phyloP scores from a whole-genome alignment of 2,888 invertebrate species.

The Gari tellinella region DNA sequence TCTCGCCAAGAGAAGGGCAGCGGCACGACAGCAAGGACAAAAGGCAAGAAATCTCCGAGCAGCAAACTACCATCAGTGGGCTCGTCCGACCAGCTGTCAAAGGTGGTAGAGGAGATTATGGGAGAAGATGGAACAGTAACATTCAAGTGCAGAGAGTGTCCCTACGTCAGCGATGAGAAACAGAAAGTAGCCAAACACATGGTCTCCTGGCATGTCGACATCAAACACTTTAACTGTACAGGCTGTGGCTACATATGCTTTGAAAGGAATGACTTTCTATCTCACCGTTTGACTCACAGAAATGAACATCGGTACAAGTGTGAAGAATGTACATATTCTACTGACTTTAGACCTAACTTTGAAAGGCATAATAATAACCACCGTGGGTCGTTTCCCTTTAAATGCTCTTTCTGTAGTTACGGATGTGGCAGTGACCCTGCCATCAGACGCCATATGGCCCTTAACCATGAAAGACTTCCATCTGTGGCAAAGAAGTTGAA shows the following conservation, averaged over 20 bases:
- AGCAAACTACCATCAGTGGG: slow-evolving; percentile 11
- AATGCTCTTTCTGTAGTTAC: slow-evolving; percentile 79
- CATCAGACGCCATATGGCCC: slow-evolving; percentile 77
- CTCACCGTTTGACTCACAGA: slow-evolving; percentile 87
- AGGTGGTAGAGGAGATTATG: slow-evolving; percentile 53
- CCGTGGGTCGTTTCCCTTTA: slow-evolving; percentile 62
- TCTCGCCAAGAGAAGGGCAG: neutral
- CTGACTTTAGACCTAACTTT: slow-evolving; percentile 95
- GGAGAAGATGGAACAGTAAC: slow-evolving; percentile 49
- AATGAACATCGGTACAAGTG: slow-evolving; percentile 88
- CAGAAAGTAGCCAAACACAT: slow-evolving; percentile 89
- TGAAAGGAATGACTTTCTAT: slow-evolving; percentile 88
- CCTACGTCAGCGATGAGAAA: slow-evolving; percentile 88
- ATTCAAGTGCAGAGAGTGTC: slow-evolving; percentile 89
- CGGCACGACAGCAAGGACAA: neutral
- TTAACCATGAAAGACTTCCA: slow-evolving; percentile 66
- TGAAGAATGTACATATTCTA: slow-evolving; percentile 95
- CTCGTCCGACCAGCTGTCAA: slow-evolving; percentile 40
- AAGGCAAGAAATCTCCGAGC: neutral
- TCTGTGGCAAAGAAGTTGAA: slow-evolving; percentile 30
- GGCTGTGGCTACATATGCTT: slow-evolving; percentile 97
- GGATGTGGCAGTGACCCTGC: slow-evolving; percentile 78
- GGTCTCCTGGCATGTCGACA: slow-evolving; percentile 91
- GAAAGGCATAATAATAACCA: slow-evolving; percentile 91
- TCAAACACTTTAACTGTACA: slow-evolving; percentile 92